Conservation (phyloP, 2,113 vertebrate genomes). For the Dicaeum eximium region DNA sequence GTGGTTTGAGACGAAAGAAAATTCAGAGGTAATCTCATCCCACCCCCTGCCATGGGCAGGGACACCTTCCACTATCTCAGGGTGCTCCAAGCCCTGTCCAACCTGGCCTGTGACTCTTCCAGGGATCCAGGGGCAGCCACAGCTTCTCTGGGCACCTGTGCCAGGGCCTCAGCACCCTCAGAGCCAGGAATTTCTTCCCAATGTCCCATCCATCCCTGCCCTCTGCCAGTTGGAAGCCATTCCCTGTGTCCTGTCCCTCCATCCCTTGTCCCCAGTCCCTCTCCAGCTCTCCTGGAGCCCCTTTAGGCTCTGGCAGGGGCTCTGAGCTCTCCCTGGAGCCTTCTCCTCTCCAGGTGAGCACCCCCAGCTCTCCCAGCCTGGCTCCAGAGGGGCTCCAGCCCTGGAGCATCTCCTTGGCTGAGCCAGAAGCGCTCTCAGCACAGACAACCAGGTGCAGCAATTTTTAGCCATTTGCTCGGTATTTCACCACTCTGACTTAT, state of each 20-base stretch:
- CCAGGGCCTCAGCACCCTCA: accelerated
- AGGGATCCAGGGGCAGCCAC: neutral
- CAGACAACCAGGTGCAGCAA: neutral
- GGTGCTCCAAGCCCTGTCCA: accelerated
- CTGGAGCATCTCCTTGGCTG: accelerated
- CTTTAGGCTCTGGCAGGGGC: accelerated
- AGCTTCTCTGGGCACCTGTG: neutral
- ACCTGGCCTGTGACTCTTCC: accelerated
- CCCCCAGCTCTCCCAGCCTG: neutral
- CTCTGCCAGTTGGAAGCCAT: neutral
- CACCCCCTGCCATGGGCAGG: neutral
- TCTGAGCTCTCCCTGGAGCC: neutral
- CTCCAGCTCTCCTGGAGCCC: neutral
- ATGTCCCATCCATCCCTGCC: accelerated
- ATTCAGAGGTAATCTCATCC: neutral
- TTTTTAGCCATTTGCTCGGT: accelerated
- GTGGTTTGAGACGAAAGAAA: neutral
- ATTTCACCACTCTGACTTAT: neutral
- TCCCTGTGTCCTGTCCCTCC: neutral
- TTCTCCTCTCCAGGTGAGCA: neutral
- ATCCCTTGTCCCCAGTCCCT: neutral
- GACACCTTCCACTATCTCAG: accelerated
- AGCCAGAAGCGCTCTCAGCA: neutral
- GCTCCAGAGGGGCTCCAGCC: neutral
- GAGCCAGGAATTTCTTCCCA: accelerated